phyloP scores from a whole-genome alignment of 2,888 invertebrate species.

The Xanthia icteritia region DNA sequence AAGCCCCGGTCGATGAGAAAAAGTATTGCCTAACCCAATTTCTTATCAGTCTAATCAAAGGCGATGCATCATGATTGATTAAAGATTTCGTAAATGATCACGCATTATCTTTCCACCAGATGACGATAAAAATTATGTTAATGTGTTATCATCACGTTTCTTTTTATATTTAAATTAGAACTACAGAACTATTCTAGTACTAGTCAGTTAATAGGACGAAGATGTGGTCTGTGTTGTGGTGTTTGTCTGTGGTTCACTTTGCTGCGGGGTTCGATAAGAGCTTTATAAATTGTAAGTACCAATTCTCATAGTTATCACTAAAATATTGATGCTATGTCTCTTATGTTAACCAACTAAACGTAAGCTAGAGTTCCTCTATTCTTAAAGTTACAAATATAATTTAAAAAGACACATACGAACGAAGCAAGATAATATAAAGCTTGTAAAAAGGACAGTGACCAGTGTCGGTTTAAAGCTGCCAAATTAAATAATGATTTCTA shows the following conservation, averaged over 20 bases:
- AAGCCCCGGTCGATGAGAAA: not conserved
- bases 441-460: too few species aligned
- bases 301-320: not conserved
- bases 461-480: too few species aligned
- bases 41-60: not conserved
- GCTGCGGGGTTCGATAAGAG: conserved; percentile 65
- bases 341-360: not conserved
- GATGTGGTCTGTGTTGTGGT: conserved; percentile 74
- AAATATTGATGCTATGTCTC: not conserved
- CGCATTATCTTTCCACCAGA: conserved; percentile 39
- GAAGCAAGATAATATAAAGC: too few species aligned
- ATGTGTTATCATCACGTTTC: conserved; percentile 59
- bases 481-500: not conserved
- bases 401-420: too few species aligned
- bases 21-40: conserved; percentile 28
- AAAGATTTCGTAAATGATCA: conserved; percentile 35
- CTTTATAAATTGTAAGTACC: conserved; percentile 79
- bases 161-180: conserved; percentile 57
- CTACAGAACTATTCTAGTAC: not conserved
- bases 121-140: conserved; percentile 40
- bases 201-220: conserved; percentile 40
- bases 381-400: not conserved
- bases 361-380: not conserved
- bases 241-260: conserved; percentile 61
- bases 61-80: not conserved